phyloP scores from a whole-genome alignment of 1,140 invertebrate genomes.

The Drosophila arawakana region DNA sequence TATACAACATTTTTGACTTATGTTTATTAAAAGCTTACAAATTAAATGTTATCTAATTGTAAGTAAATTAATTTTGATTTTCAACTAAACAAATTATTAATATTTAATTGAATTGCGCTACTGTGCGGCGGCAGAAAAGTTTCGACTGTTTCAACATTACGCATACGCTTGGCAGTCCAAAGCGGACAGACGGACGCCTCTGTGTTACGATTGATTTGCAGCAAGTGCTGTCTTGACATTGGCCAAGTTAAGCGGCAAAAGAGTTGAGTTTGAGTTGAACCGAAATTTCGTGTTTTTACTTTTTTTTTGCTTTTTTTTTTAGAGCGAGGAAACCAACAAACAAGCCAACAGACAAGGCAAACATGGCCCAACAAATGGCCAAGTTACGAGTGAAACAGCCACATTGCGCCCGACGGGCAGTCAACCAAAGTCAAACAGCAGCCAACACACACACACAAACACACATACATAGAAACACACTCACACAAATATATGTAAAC shows the following conservation, averaged over 20 bases:
- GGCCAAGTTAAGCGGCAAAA: slow-evolving; percentile 45
- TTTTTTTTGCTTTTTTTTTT: slow-evolving; percentile 1
- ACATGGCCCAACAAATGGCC: slow-evolving; percentile 42
- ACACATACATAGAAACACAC: background rate
- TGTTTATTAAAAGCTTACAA: too few species aligned
- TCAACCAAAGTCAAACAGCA: slow-evolving; percentile 49
- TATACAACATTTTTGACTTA: too few species aligned
- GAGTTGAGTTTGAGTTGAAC: slow-evolving; percentile 51
- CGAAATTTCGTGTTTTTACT: slow-evolving; percentile 5
- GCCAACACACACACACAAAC: slow-evolving; percentile 7
- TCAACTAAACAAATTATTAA: background rate
- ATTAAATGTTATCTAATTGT: too few species aligned
- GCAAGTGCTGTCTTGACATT: slow-evolving; percentile 47
- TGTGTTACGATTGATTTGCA: slow-evolving; percentile 36
- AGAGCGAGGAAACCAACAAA: too few species aligned
- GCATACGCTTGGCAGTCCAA: slow-evolving; percentile 21
- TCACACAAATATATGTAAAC: background rate
- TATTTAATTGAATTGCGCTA: background rate
- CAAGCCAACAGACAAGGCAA: slow-evolving; percentile 42
- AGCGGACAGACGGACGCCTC: too few species aligned
- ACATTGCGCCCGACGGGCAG: slow-evolving; percentile 32
- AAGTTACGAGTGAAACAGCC: slow-evolving; percentile 40
- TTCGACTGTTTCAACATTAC: slow-evolving; percentile 41
- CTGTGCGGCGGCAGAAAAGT: slow-evolving; percentile 34
- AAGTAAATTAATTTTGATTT: too few species aligned